These are phyloP conservation scores for Aurelia sp. DNA, from an alignment of 30 jellyfish, hydroid and myxozoan species.

Conservation along the genomic window DNA sequence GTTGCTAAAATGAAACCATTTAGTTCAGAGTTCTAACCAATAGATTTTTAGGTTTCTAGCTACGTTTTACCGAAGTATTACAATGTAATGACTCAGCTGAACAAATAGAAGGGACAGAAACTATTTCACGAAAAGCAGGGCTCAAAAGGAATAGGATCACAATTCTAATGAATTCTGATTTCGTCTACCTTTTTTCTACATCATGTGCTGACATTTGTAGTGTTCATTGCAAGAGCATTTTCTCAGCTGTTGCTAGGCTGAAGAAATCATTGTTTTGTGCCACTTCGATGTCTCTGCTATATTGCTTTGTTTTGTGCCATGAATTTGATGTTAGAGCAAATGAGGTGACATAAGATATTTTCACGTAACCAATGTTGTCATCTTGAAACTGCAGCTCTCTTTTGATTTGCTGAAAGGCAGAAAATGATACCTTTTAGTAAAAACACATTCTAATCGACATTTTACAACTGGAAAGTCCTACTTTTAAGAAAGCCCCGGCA, in stretches of 20 bases:
- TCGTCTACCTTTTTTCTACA: too few relatives aligned
- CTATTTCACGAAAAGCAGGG: too few relatives aligned
- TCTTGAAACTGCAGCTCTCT: conserved; percentile 12
- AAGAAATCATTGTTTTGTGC: background rate
- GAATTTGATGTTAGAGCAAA: too few relatives aligned
- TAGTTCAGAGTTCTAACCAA: too few relatives aligned
- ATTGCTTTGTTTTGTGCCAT: background rate
- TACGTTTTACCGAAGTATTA: too few relatives aligned
- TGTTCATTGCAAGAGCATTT: background rate
- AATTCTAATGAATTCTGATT: too few relatives aligned
- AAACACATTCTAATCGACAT: background rate
- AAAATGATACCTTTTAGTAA: background rate
- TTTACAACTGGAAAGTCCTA: background rate
- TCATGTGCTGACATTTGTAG: background rate
- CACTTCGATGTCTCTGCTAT: background rate
- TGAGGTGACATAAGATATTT: too few relatives aligned
- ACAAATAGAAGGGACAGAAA: too few relatives aligned
- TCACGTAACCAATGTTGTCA: background rate
- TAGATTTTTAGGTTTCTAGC: too few relatives aligned
- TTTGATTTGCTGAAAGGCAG: conserved; percentile 7
- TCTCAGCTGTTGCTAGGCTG: background rate
- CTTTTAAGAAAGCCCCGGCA: background rate
- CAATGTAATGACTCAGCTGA: too few relatives aligned
- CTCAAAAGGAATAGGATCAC: too few relatives aligned
- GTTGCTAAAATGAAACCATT: too few relatives aligned